Base-by-base conservation (phyloP, 2,888 invertebrate genomes). In the Hemistola chrysoprasaria region DNA sequence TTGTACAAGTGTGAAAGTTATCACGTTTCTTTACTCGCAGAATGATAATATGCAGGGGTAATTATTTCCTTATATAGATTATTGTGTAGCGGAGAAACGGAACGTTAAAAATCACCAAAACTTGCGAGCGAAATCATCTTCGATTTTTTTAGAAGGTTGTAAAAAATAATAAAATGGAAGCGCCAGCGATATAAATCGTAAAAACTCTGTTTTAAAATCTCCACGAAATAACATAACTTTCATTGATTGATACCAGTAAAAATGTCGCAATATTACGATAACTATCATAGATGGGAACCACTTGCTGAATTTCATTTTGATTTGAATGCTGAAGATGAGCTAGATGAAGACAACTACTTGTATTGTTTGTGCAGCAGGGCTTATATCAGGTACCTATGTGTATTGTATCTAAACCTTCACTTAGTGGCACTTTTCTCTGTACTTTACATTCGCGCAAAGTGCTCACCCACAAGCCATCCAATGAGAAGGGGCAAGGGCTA, bases 311-410 rank as follows among this genome's bases (percentile, higher is more conserved):
- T 94, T 61, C 86, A 86, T 64, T 90, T 86, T 48, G 65, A 67
- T 37, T 58, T 85, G 42, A 79, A 83, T 34, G 82, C 88, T 51
- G 69, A 75, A 42, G 71, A 76, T 22, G 71, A 76, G 11, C 63
- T 71, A 39, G 72, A 82, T 46, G 76, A 83, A 41, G 82, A 90
- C 30, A 90, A 91, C 62, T 91, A 90, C 62, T 85, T 92, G 57
- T 92, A 92, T 65, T 93, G 93, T 76, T 87, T 93, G 48, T 94
- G 93, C 75, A 93, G 92, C 74, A 89, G 94, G 77, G 92, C 92
- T 48, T 92, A 92, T 65, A 89, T 93, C 65, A 90, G 92, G 94
- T 93, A 86, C 81, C 7, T 8, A 16, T n/a, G n/a, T n/a, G n/a
- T 4, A 3, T 16, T 16, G 4, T 16, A 16, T 16, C n/a, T n/a